Evolutionary conservation across 37 sponge, comb jelly and placozoan genomes (phyloP).

Genomic region (Beroe forskalii): DNA sequence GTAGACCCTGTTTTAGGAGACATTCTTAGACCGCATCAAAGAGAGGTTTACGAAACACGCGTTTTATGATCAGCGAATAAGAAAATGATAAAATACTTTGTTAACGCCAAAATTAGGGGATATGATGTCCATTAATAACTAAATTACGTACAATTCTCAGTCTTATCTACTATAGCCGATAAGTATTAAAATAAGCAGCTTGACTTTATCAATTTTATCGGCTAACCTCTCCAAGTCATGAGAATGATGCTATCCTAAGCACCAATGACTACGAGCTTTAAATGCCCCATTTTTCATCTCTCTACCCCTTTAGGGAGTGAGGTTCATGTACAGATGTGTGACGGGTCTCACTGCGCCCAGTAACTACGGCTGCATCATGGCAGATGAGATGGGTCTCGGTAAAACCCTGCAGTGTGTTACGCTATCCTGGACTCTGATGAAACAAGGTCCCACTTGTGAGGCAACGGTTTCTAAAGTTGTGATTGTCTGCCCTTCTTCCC

Average conservation of each 20-base stretch:
- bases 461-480: conserved; percentile 77
- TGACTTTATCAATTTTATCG: too few relatives aligned
- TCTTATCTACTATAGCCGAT: too few relatives aligned
- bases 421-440: conserved; percentile 89
- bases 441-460: conserved; percentile 63
- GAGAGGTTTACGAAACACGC: conserved; percentile 87
- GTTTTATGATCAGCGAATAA: too few relatives aligned
- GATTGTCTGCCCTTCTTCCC: conserved; percentile 91
- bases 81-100: too few relatives aligned
- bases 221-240: too few relatives aligned
- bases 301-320: too few relatives aligned
- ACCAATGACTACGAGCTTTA: too few relatives aligned
- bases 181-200: too few relatives aligned
- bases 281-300: too few relatives aligned
- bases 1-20: conserved; percentile 85
- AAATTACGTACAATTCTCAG: background rate
- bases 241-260: too few relatives aligned
- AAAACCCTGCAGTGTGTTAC: conserved; percentile 97
- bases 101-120: too few relatives aligned
- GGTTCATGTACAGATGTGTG: conserved; percentile 96
- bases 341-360: conserved; percentile 74
- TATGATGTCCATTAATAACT: too few relatives aligned
- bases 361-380: conserved; percentile 96
- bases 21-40: conserved; percentile 91
- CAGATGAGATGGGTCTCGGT: conserved; percentile 97